Base-by-base conservation (phyloP, 2,113 vertebrate species). In the Mohoua ochrocephala region DNA sequence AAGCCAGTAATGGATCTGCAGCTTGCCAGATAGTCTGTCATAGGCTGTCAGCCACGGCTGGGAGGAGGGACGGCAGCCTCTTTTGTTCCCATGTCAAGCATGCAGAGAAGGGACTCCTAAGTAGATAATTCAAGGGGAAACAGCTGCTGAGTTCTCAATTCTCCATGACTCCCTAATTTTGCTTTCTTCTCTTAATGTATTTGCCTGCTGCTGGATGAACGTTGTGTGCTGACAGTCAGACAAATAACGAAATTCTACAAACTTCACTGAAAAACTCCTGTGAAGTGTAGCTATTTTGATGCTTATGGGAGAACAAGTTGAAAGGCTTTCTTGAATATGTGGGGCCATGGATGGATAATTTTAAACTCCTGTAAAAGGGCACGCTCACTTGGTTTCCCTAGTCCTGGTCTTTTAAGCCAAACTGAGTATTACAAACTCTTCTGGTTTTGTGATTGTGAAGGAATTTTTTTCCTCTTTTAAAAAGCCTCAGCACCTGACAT, bases 61-160 rank as follows among this genome's bases (percentile, higher is more conserved):
- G 83, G 86, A 95, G 91, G 86, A 96, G 86, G 93, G 45, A 92
- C 39, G 1, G 92, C 89, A 95, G 88, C 42, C 57, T 92, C 95
- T 92, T 94, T 96, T 96, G 92, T 96, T 95, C 65, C 91, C 57
- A 7, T 92, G 89, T 96, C 92, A 95, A 63, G 91, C 80, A 35
- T 50, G 88, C 80, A 71, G 92, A 91, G 89, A 95, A 93, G 53
- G n/a, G 88, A 70, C 77, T 94, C 60, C 80, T 91, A 95, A 93
- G 83, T 57, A 93, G 92, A 69, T 87, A 91, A 96, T 92, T 96
- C 91, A 81, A 93, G 91, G 73, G 91, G 86, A 94, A 97, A 91
- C 96, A 97, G 96, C 93, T 96, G 95, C 96, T 89, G 93, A 89
- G 79, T 96, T 95, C 95, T 94, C 92, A 80, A 3, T 93, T 96